These are phyloP conservation scores for Prionace glauca DNA, from an alignment of 2,797 vertebrate genomes.

Conservation along the genomic window DNA sequence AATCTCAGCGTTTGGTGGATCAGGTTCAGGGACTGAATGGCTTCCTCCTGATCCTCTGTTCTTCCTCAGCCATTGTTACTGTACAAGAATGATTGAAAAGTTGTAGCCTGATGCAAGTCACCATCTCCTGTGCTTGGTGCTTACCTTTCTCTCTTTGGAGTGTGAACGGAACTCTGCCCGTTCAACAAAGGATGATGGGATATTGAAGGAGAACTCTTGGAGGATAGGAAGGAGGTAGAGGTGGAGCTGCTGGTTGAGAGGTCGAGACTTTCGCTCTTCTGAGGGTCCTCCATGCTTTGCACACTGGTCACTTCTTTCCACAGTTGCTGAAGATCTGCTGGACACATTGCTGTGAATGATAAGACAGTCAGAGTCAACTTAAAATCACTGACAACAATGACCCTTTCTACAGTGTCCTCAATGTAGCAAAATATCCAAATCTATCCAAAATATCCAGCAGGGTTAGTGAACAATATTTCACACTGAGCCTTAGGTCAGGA, in stretches of 20 bases:
- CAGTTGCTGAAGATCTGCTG: conserved; percentile 95
- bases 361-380: not conserved
- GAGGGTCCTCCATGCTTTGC: conserved; percentile 79
- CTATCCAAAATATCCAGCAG: not conserved
- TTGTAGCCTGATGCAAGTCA: not conserved
- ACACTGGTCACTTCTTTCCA: conserved; percentile 90
- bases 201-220: conserved; percentile 88
- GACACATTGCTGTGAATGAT: conserved; percentile 73
- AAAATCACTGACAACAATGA: not conserved
- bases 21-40: not conserved
- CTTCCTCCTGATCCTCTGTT: not conserved
- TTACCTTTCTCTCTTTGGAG: conserved; percentile 96
- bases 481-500: too few species aligned
- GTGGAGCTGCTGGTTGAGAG: conserved; percentile 91
- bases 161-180: conserved; percentile 86
- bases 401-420: not conserved
- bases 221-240: conserved; percentile 91
- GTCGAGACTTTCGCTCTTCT: conserved; percentile 93
- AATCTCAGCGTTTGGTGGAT: too few species aligned
- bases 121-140: too few species aligned
- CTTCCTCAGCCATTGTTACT: not conserved
- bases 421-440: not conserved
- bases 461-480: not conserved
- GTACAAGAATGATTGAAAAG: not conserved
- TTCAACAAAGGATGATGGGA: conserved; percentile 87